These are phyloP conservation scores for Macrotis lagotis DNA, from an alignment of 2,113 vertebrate species.

Conservation along the genomic window DNA sequence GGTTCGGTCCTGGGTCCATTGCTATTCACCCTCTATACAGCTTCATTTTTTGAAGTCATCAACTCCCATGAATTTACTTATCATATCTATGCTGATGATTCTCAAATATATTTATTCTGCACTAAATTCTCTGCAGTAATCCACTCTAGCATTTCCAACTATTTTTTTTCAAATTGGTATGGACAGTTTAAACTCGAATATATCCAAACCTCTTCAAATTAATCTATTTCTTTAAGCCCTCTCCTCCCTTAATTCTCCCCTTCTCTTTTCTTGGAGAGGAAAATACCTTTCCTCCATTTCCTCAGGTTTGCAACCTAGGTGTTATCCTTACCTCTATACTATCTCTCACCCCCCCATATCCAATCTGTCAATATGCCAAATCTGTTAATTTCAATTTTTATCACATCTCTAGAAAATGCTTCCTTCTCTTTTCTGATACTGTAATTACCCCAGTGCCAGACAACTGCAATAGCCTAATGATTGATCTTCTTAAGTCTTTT, in stretches of 20 bases:
- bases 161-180: background rate
- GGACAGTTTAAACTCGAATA: background rate
- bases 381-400: background rate
- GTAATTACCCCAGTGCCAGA: background rate
- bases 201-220: background rate
- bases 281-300: background rate
- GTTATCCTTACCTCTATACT: background rate
- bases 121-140: background rate
- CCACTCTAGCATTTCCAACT: background rate
- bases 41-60: no score
- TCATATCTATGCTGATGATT: background rate
- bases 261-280: background rate
- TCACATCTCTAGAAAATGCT: background rate
- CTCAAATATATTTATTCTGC: background rate
- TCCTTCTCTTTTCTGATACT: background rate
- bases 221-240: background rate
- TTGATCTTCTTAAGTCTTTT: background rate
- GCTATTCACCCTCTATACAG: no score
- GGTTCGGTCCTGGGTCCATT: no score
- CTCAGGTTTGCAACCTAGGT: background rate
- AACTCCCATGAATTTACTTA: background rate
- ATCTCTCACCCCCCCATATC: background rate
- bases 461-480: background rate
- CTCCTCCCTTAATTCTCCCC: background rate
- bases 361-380: background rate